A percentile compares a stretch with the other conserved stretches of the same genome.
Conservation (phyloP, 2,888 invertebrate genomes). For the Eurytoma californica region DNA sequence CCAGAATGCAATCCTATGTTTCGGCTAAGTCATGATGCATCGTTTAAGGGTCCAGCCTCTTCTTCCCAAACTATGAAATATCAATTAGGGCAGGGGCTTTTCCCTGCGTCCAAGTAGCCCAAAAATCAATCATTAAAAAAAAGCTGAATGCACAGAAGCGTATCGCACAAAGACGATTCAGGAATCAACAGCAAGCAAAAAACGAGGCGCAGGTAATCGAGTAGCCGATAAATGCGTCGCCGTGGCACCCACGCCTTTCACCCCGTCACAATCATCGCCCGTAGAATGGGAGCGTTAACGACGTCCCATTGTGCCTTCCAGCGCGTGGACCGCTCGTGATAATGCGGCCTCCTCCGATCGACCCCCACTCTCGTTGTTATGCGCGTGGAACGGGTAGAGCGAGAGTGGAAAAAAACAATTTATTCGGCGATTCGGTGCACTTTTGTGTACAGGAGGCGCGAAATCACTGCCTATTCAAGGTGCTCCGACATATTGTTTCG, state of each 20-base stretch:
- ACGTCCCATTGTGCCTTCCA: conserved; percentile 67
- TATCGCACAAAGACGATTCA: conserved; percentile 37
- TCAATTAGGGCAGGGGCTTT: conserved; percentile 66
- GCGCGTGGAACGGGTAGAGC: neutral
- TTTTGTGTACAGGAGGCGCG: conserved; percentile 25
- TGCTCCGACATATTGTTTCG: conserved; percentile 64
- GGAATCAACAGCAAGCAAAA: conserved; percentile 35
- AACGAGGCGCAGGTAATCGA: conserved; percentile 2
- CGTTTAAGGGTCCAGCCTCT: conserved; percentile 22
- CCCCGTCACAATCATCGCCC: conserved; percentile 53
- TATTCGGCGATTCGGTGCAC: conserved; percentile 47
- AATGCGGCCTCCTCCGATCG: conserved; percentile 36
- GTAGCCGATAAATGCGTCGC: conserved; percentile 1
- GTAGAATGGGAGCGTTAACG: conserved; percentile 59
- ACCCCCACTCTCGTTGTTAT: conserved; percentile 35
- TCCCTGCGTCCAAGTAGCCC: conserved; percentile 59
- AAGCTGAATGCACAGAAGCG: conserved; percentile 50
- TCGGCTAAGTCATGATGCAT: conserved; percentile 51
- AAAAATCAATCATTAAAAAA: conserved; percentile 62
- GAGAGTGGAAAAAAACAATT: conserved; percentile 43
- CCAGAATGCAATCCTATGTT: too few species aligned
- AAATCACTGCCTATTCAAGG: conserved; percentile 42
- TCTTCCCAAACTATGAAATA: conserved; percentile 64
- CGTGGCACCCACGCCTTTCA: conserved; percentile 50
- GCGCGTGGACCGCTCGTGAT: conserved; percentile 64